Base-by-base conservation (phyloP, 2,888 invertebrate genomes). In the Folsomia candida region DNA sequence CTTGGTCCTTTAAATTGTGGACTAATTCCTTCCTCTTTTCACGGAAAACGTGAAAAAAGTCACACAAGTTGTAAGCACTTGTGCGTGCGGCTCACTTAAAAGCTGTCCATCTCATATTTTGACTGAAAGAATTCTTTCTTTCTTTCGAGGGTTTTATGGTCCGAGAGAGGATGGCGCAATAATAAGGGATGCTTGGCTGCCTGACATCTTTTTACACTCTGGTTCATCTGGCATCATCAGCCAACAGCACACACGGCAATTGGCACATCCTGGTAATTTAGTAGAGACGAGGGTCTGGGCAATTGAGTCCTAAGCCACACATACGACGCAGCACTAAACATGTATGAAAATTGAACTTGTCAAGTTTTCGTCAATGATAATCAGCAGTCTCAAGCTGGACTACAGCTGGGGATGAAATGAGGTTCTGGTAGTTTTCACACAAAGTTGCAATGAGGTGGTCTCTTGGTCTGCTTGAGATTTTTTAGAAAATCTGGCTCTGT, bases 41-140 rank as follows among this genome's bases (percentile, higher is more conserved):
- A 62, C 62, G 62, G 62, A 62, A 62, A 62, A 29, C 29, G 29
- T 64, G 63, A 51, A 64, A 64, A 64, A 64, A 64, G 63, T 64
- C 63, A 64, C 62, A 62, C 63, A 64, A 64, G 63, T 64, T 64
- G 63, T 64, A 64, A 64, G 51, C 63, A 64, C 63, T 64, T 47
- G 47, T 47, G n/a, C 54, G n/a, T n/a, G 51, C 63, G 51, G 63
- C 63, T 62, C 62, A 20, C 27, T 62, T 62, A 29, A 20, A n/a
- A 9, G 20, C 51, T 20, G 26, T 60, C 57, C 25, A 60, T 24
- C 27, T 26, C 51, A 18, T 20, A 47, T 18, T 64, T 28, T 20
- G 28, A 62, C 20, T 20, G 26, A 26, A 60, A 25, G 25, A 60
- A 64, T 9, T 22, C 51, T 37, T 64, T 59, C 59, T 59, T 59